Conservation (phyloP, 2,888 invertebrate genomes). For the Tholera decimalis region DNA sequence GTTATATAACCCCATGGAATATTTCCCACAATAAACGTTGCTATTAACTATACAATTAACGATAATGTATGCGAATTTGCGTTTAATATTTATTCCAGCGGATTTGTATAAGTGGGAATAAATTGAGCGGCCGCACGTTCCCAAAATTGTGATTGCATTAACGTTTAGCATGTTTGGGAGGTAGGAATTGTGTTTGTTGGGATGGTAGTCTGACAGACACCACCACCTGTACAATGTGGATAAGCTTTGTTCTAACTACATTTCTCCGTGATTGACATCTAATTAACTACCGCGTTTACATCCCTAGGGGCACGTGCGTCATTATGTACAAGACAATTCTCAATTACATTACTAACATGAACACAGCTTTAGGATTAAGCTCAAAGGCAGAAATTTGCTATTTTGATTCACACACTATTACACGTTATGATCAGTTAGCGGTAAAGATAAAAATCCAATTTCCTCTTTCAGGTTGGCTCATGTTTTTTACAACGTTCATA, state of each 20-base stretch:
- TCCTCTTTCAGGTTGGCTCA: conserved; percentile 23
- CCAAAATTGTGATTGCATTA: conserved; percentile 32
- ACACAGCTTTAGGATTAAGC: neutral
- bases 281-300: conserved; percentile 53
- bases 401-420: conserved; percentile 24
- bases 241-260: conserved; percentile 48
- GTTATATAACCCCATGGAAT: conserved; percentile 39
- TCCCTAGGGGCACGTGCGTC: conserved; percentile 26
- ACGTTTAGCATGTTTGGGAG: conserved; percentile 22
- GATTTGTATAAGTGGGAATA: conserved; percentile 38
- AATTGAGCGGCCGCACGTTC: conserved; percentile 20
- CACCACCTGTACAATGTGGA: conserved; percentile 38
- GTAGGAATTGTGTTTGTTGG: conserved; percentile 8
- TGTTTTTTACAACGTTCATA: conserved; percentile 23
- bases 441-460: conserved; percentile 46
- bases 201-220: conserved; percentile 16
- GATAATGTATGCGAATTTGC: conserved; percentile 50
- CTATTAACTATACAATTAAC: conserved; percentile 58
- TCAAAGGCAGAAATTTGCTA: conserved; percentile 26
- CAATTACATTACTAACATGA: conserved; percentile 38
- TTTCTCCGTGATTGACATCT: conserved; percentile 56
- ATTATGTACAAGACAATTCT: conserved; percentile 27
- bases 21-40: conserved; percentile 34
- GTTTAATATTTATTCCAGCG: conserved; percentile 48
- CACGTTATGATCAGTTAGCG: conserved; percentile 18